A percentile compares a stretch with the other conserved stretches of the same genome.
Conservation (phyloP, 2,888 invertebrate genomes). For the Eupeodes latifasciatus region DNA sequence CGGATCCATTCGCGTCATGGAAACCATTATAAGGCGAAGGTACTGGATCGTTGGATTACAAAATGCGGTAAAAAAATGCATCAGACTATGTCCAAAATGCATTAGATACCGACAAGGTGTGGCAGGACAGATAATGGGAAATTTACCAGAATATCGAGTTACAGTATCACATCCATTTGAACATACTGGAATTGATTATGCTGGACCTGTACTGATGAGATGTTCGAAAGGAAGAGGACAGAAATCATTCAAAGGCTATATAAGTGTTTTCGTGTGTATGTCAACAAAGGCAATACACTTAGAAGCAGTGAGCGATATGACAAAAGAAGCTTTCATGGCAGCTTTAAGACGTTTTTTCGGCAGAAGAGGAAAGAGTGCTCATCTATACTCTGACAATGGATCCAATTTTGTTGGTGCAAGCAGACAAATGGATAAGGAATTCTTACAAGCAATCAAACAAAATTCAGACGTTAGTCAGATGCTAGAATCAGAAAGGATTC, state of each 20-base stretch:
- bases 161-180: slow-evolving; percentile 32
- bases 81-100: slow-evolving; percentile 5
- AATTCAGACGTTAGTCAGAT: no score
- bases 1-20: no score
- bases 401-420: no score
- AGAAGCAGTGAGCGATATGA: slow-evolving; percentile 57
- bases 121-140: neutral
- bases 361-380: slow-evolving; percentile 46
- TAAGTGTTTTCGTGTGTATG: slow-evolving; percentile 63
- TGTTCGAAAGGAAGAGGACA: no score
- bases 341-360: slow-evolving; percentile 52
- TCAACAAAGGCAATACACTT: slow-evolving; percentile 57
- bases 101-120: slow-evolving; percentile 1
- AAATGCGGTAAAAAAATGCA: no score
- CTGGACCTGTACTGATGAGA: no score
- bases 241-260: slow-evolving; percentile 65
- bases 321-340: slow-evolving; percentile 56
- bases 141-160: slow-evolving; percentile 14
- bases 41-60: no score
- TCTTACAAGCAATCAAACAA: no score
- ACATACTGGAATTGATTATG: no score
- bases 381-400: slow-evolving; percentile 39
- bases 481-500: no score
- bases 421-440: no score
- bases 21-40: no score